phyloP scores from a whole-genome alignment of 2,797 vertebrate species.

The Telmatherina bonti region DNA sequence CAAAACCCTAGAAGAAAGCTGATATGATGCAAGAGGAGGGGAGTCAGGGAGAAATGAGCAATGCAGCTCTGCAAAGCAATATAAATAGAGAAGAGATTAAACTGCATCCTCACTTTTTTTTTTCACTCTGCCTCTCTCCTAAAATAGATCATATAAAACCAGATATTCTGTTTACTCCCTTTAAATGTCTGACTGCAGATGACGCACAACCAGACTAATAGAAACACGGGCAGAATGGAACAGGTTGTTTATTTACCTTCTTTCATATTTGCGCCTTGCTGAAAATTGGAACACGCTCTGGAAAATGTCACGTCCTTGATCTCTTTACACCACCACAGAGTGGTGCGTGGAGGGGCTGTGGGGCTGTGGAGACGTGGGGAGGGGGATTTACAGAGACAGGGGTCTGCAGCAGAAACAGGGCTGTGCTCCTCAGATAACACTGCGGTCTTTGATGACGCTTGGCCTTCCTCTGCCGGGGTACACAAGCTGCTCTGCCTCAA shows the following conservation, averaged over 20 bases:
- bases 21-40: slow-evolving; percentile 14
- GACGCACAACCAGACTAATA: slow-evolving; percentile 25
- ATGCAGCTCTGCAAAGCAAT: slow-evolving; percentile 44
- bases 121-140: slow-evolving; percentile 49
- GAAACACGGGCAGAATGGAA: slow-evolving; percentile 34
- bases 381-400: slow-evolving; percentile 60
- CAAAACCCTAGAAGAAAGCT: slow-evolving; percentile 32
- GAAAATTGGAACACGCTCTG: slow-evolving; percentile 62
- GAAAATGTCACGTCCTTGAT: slow-evolving; percentile 81
- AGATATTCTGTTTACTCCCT: slow-evolving; percentile 53
- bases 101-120: slow-evolving; percentile 32
- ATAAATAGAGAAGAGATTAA: slow-evolving; percentile 48
- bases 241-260: slow-evolving; percentile 62
- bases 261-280: slow-evolving; percentile 59
- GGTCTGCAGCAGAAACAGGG: slow-evolving; percentile 68
- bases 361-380: slow-evolving; percentile 41
- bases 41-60: slow-evolving; percentile 10
- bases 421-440: slow-evolving; percentile 79
- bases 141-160: slow-evolving; percentile 46
- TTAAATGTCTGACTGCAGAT: slow-evolving; percentile 49
- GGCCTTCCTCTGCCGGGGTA: slow-evolving; percentile 64
- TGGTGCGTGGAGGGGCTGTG: slow-evolving; percentile 57
- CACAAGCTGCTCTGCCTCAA: slow-evolving; percentile 58
- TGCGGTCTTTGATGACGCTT: slow-evolving; percentile 76
- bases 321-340: slow-evolving; percentile 62